Evolutionary conservation across 1,140 invertebrate genomes (phyloP).

Genomic region (Drosophila ananassae): DNA sequence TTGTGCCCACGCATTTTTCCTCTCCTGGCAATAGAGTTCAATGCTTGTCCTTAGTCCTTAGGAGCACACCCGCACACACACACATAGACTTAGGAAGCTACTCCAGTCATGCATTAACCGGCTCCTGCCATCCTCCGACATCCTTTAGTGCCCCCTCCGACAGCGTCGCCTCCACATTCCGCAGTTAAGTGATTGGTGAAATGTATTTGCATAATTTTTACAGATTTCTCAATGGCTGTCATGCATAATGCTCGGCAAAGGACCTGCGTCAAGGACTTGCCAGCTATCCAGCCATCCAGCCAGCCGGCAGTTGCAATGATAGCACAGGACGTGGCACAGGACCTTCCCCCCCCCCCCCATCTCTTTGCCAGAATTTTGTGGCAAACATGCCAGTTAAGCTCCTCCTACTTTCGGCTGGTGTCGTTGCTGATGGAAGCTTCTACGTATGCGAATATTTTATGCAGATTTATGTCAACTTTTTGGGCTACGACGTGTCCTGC

Average conservation of each 20-base stretch:
- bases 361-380: slow-evolving; percentile 22
- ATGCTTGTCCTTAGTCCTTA: slow-evolving; percentile 17
- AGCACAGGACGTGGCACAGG: slow-evolving; percentile 11
- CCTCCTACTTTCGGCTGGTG: slow-evolving; percentile 12
- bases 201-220: slow-evolving; percentile 81
- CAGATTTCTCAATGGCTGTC: slow-evolving; percentile 80
- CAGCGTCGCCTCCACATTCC: slow-evolving; percentile 23
- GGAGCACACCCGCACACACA: slow-evolving; percentile 1
- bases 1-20: slow-evolving; percentile 30
- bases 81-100: background rate
- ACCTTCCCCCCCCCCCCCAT: background rate
- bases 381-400: slow-evolving; percentile 70
- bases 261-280: slow-evolving; percentile 20
- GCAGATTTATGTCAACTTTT: slow-evolving; percentile 82
- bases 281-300: slow-evolving; percentile 10
- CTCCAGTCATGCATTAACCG: slow-evolving; percentile 31
- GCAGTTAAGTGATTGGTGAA: slow-evolving; percentile 78
- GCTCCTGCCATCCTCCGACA: slow-evolving; percentile 15
- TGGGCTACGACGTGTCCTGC: slow-evolving; percentile 70
- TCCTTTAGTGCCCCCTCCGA: slow-evolving; percentile 8
- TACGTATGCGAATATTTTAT: slow-evolving; percentile 81
- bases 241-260: slow-evolving; percentile 63
- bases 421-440: slow-evolving; percentile 51
- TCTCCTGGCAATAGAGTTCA: slow-evolving; percentile 11
- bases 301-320: slow-evolving; percentile 50